These are phyloP conservation scores for Desoria tigrina DNA, from an alignment of 2,888 invertebrate genomes.

Conservation along the genomic window DNA sequence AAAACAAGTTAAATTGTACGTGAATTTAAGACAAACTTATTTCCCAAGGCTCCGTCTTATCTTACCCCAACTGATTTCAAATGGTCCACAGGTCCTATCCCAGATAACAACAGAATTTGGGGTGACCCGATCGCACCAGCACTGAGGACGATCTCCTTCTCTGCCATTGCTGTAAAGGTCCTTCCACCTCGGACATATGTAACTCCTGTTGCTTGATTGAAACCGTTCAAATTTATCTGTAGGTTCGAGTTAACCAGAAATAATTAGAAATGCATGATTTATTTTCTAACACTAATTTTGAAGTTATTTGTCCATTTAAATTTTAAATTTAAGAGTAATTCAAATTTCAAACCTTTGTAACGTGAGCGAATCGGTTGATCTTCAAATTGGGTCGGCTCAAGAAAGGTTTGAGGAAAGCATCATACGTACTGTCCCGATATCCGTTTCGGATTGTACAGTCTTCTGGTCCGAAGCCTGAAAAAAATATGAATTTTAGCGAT, in stretches of 20 bases:
- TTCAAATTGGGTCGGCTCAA: background rate
- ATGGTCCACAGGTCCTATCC: slow-evolving; percentile 33
- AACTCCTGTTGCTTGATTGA: slow-evolving; percentile 25
- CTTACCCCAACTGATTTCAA: slow-evolving; percentile 30
- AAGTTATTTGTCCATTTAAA: background rate
- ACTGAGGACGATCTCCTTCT: slow-evolving; percentile 44
- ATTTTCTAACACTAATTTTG: background rate
- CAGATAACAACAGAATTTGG: slow-evolving; percentile 34
- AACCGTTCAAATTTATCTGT: background rate
- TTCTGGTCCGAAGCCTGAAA: background rate
- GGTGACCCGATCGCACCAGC: slow-evolving; percentile 39
- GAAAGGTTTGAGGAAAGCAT: background rate
- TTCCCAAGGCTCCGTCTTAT: too few species aligned
- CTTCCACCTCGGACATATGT: slow-evolving; percentile 40
- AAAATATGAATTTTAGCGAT: too few species aligned
- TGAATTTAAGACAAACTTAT: too few species aligned
- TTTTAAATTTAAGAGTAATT: background rate
- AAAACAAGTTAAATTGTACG: too few species aligned
- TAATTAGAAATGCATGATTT: background rate
- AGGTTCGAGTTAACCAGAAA: background rate
- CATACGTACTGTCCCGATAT: background rate
- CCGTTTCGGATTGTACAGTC: background rate
- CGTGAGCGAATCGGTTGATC: background rate
- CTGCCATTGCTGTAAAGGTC: slow-evolving; percentile 19
- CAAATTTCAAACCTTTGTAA: background rate